These are phyloP conservation scores for Lophius piscatorius DNA, from an alignment of 2,113 vertebrate species.

Conservation along the genomic window DNA sequence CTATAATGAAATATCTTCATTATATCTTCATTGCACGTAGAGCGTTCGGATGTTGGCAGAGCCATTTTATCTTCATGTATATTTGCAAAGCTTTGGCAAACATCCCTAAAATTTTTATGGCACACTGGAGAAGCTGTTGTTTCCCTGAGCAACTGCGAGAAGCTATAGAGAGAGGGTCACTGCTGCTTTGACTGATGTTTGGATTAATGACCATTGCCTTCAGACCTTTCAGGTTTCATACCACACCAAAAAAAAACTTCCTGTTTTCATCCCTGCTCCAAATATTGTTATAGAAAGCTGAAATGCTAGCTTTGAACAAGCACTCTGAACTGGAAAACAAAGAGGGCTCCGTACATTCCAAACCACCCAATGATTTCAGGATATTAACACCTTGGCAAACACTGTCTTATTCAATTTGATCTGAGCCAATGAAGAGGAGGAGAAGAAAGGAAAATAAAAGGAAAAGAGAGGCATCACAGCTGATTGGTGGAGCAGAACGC, in stretches of 20 bases:
- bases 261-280: slow-evolving; percentile 40
- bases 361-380: slow-evolving; percentile 25
- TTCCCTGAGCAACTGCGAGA: slow-evolving; percentile 64
- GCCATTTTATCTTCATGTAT: slow-evolving; percentile 52
- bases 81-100: slow-evolving; percentile 62
- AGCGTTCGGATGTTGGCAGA: slow-evolving; percentile 51
- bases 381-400: slow-evolving; percentile 43
- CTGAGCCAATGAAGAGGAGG: slow-evolving; percentile 20
- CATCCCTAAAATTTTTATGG: slow-evolving; percentile 55
- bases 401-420: slow-evolving; percentile 42
- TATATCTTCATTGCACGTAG: slow-evolving; percentile 37
- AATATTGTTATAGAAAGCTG: slow-evolving; percentile 39
- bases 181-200: slow-evolving; percentile 36
- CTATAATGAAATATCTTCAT: slow-evolving; percentile 56
- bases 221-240: slow-evolving; percentile 32
- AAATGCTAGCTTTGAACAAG: slow-evolving; percentile 39
- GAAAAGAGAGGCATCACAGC: slow-evolving; percentile 8
- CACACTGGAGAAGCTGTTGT: slow-evolving; percentile 61
- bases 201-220: slow-evolving; percentile 49
- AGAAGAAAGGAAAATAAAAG: slow-evolving; percentile 22
- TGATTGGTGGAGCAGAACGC: slow-evolving; percentile 27
- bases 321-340: slow-evolving; percentile 19
- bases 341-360: neutral
- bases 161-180: slow-evolving; percentile 35
- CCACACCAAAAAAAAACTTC: slow-evolving; percentile 8